Evolutionary conservation across 2,888 invertebrate species (phyloP).

Genomic region (Perithous albicinctus): DNA sequence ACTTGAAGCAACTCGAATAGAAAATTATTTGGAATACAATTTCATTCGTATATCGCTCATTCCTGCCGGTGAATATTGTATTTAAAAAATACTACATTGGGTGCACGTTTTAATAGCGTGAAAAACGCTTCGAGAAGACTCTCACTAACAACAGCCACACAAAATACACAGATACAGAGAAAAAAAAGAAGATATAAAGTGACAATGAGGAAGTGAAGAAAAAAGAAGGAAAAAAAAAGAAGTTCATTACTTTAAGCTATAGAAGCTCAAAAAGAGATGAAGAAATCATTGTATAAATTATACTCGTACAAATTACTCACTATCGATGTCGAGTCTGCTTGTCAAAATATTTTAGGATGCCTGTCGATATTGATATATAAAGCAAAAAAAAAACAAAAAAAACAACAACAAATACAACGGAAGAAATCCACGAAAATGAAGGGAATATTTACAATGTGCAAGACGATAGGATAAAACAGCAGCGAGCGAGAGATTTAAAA

Average conservation of each 20-base stretch:
- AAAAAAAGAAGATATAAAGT: slow-evolving; percentile 48
- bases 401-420: background rate
- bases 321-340: slow-evolving; percentile 80
- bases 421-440: background rate
- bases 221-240: slow-evolving; percentile 62
- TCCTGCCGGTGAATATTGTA: too few relatives aligned
- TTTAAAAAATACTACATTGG: slow-evolving; percentile 17
- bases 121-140: slow-evolving; percentile 7
- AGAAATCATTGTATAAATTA: slow-evolving; percentile 63
- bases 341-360: slow-evolving; percentile 77
- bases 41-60: too few relatives aligned
- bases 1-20: too few relatives aligned
- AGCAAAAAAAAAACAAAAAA: slow-evolving; percentile 24
- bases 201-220: slow-evolving; percentile 32
- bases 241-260: slow-evolving; percentile 78
- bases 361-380: slow-evolving; percentile 72
- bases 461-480: slow-evolving; percentile 28
- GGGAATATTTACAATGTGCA: background rate
- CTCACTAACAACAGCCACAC: slow-evolving; percentile 25
- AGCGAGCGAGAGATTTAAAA: background rate
- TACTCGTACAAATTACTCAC: slow-evolving; percentile 74
- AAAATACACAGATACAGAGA: slow-evolving; percentile 19
- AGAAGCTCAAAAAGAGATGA: slow-evolving; percentile 74
- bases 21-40: too few relatives aligned
- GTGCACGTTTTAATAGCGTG: slow-evolving; percentile 14